phyloP scores from a whole-genome alignment of 1,140 invertebrate species.

The Sinella curviseta region DNA sequence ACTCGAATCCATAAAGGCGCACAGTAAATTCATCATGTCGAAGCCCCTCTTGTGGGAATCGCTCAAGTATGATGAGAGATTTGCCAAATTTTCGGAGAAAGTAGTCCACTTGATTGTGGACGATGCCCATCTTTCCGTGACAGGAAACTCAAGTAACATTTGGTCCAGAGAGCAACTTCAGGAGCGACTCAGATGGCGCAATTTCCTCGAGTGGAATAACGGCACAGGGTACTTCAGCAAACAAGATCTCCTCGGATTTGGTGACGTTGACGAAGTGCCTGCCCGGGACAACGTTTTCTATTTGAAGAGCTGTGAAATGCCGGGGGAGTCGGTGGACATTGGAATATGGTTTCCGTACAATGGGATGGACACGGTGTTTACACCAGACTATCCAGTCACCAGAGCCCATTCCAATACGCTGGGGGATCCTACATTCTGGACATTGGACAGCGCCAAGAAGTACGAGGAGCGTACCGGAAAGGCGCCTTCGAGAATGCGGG shows the following conservation, averaged over 20 bases:
- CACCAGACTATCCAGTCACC: neutral
- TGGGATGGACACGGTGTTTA: neutral
- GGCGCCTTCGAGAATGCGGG: neutral
- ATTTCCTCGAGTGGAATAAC: conserved; percentile 26
- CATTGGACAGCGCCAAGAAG: neutral
- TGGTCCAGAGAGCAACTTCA: neutral
- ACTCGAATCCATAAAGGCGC: too few relatives aligned
- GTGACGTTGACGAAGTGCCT: conserved; percentile 25
- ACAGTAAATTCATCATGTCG: too few relatives aligned
- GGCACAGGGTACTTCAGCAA: neutral
- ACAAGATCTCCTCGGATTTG: neutral
- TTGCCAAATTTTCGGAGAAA: conserved; percentile 23
- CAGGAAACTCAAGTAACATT: neutral
- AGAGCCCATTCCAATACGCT: too few relatives aligned
- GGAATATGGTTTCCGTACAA: too few relatives aligned
- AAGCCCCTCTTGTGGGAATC: conserved; percentile 19
- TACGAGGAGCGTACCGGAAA: neutral
- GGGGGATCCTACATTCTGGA: too few relatives aligned
- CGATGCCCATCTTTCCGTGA: conserved; percentile 12
- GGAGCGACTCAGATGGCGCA: neutral
- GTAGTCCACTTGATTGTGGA: conserved; percentile 13
- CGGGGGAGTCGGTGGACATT: too few relatives aligned
- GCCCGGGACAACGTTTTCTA: neutral
- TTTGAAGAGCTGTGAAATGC: neutral
- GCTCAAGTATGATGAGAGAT: neutral